Conservation (phyloP, 2,113 vertebrate species). For the Ameiurus melas region DNA sequence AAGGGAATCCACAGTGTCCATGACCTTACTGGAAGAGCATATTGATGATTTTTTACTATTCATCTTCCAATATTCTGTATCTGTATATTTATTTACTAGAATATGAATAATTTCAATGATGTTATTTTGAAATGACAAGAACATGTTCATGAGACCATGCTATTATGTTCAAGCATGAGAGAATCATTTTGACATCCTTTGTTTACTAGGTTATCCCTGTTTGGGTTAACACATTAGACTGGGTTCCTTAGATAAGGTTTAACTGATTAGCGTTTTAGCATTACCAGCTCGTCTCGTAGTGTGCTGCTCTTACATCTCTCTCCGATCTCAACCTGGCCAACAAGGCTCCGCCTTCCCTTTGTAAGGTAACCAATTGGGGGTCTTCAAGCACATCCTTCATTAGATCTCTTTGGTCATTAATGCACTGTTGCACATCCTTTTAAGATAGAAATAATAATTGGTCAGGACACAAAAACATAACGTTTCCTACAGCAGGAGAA, state of each 20-base stretch:
- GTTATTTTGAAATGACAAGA: background rate
- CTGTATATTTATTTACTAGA: background rate
- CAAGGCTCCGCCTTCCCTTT: conserved; percentile 83
- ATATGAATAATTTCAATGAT: background rate
- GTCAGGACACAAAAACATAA: background rate
- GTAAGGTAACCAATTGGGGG: conserved; percentile 77
- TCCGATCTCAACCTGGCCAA: conserved; percentile 84
- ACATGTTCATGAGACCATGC: background rate
- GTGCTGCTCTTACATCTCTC: conserved; percentile 73
- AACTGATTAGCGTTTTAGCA: background rate
- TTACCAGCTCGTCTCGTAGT: conserved; percentile 80
- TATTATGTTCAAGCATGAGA: background rate
- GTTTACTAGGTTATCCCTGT: background rate
- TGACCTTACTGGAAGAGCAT: conserved; percentile 69
- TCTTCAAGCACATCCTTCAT: conserved; percentile 85
- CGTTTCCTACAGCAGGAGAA: background rate
- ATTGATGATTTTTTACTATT: background rate
- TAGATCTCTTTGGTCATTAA: conserved; percentile 79
- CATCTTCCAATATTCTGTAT: background rate
- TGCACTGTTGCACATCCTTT: conserved; percentile 74
- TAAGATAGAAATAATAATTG: fast-evolving
- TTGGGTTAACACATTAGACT: background rate
- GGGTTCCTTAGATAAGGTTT: background rate
- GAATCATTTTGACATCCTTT: background rate
- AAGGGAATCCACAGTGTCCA: conserved; percentile 75